Percentiles rank a stretch among this genome's conserved stretches.
phyloP scores from a whole-genome alignment of 2,113 vertebrate genomes.

The Hippocampus zosterae region DNA sequence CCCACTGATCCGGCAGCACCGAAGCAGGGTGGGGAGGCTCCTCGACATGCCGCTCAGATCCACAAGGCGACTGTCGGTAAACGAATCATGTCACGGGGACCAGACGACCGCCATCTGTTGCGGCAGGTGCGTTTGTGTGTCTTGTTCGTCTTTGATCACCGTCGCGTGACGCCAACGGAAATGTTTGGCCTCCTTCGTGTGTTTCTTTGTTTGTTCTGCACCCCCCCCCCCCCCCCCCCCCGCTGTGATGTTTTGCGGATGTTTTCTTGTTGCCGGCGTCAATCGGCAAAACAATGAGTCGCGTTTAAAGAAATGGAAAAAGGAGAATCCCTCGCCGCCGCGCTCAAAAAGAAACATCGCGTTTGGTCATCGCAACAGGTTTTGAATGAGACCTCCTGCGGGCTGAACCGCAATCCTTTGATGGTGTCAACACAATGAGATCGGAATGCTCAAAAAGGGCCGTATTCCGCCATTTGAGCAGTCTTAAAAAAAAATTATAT shows the following conservation, averaged over 20 bases:
- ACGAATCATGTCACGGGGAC: slow-evolving; percentile 46
- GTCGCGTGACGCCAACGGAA: slow-evolving; percentile 38
- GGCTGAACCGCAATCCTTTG: slow-evolving; percentile 4
- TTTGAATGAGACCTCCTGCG: slow-evolving; percentile 30
- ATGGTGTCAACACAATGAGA: too few species aligned
- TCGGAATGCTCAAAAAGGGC: too few species aligned
- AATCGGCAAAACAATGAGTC: slow-evolving; percentile 31
- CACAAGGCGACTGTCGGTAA: slow-evolving; percentile 49
- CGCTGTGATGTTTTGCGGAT: slow-evolving; percentile 28
- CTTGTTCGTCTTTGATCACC: slow-evolving; percentile 55
- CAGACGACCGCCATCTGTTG: slow-evolving; percentile 52
- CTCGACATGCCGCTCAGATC: slow-evolving; percentile 53
- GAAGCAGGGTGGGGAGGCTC: slow-evolving; percentile 48
- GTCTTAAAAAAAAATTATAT: too few species aligned
- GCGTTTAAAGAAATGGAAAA: background rate
- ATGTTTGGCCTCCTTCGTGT: slow-evolving; percentile 40
- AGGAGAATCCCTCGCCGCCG: slow-evolving; percentile 18
- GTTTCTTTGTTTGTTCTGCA: slow-evolving; percentile 54
- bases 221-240: too few species aligned
- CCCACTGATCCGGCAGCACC: slow-evolving; percentile 34
- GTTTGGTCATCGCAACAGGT: slow-evolving; percentile 42
- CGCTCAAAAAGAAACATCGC: slow-evolving; percentile 41
- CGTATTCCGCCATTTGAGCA: too few species aligned
- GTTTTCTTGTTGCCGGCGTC: slow-evolving; percentile 39
- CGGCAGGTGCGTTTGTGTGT: slow-evolving; percentile 45